Base-by-base conservation (phyloP, 2,888 invertebrate genomes). In the Chesias legatella region DNA sequence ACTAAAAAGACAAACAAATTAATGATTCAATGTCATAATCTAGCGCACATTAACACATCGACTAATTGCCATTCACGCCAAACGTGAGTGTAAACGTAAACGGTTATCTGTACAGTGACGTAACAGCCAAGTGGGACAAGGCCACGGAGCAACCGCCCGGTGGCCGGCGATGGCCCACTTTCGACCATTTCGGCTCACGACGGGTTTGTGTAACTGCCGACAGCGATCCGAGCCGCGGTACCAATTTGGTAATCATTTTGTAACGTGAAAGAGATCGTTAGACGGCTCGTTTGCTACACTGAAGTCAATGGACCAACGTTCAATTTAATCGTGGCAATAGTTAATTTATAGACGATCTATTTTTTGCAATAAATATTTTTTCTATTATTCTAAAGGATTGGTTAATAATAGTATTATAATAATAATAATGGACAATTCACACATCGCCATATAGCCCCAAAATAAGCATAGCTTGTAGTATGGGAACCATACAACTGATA, bases 141-240 rank as follows among this genome's bases (percentile, higher is more conserved):
- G 80, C 75, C 79, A 68, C 53, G 55, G 33, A 39, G 60, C 63
- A 58, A 61, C 53, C 59, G 67, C n/a, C 55, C 62, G 61, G 60
- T 58, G 59, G 57, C 56, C 48, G 52, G 46, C 42, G 52, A 53
- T 58, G 82, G 67, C 84, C 78, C 64, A 82, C 84, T 82, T 83
- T 78, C 76, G 53, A 60, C 50, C 58, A 61, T 60, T 61, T 68
- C 56, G 63, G 26, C 46, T 11, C 25, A 54, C 52, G 56, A 46
- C 48, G 48, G 39, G 45, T 50, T 77, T 71, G 63, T 67, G 63
- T 60, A 65, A 68, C 62, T 58, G 56, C 43, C 45, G 58, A 51
- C 51, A 53, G 44, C 45, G 45, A 35, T 43, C 43, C 45, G 45
- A 35, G 41, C 43, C 13, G 41, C 43, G 39, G 45, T 48, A 47